These are phyloP conservation scores for Teleopsis dalmanni DNA, from an alignment of 1,140 invertebrate species.

Conservation along the genomic window DNA sequence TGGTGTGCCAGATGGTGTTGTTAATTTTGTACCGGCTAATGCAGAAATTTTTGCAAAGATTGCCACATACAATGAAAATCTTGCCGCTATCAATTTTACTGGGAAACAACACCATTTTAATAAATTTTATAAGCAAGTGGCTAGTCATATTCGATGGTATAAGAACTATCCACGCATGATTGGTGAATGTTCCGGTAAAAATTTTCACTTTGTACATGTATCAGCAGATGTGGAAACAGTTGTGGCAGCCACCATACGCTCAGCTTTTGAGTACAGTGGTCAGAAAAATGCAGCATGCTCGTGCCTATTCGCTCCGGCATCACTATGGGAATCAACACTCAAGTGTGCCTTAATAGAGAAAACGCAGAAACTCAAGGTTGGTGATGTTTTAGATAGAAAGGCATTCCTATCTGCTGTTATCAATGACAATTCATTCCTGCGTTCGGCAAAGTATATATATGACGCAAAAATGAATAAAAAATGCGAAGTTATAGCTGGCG, in stretches of 20 bases:
- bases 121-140: constrained; percentile 84
- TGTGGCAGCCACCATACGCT: constrained; percentile 74
- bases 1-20: constrained; percentile 87
- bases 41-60: constrained; percentile 86
- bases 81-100: constrained; percentile 95
- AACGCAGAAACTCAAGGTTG: constrained; percentile 59
- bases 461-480: constrained; percentile 71
- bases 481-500: constrained; percentile 77
- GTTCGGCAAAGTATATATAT: constrained; percentile 83
- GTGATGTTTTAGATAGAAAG: constrained; percentile 73
- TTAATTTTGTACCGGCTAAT: constrained; percentile 92
- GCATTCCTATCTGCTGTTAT: constrained; percentile 93
- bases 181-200: constrained; percentile 96
- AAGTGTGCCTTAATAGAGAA: constrained; percentile 35
- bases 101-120: constrained; percentile 69
- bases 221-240: constrained; percentile 74
- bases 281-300: constrained; percentile 99
- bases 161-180: constrained; percentile 87
- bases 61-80: constrained; percentile 70
- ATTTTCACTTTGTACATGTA: constrained; percentile 93
- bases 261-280: constrained; percentile 91
- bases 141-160: constrained; percentile 76
- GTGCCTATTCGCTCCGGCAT: constrained; percentile 87
- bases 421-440: constrained; percentile 80
- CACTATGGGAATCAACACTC: constrained; percentile 61